A percentile compares a stretch with the other conserved stretches of the same genome.
These are phyloP conservation scores for Drosophila koepferae DNA, from an alignment of 2,888 invertebrate genomes.

Conservation along the genomic window DNA sequence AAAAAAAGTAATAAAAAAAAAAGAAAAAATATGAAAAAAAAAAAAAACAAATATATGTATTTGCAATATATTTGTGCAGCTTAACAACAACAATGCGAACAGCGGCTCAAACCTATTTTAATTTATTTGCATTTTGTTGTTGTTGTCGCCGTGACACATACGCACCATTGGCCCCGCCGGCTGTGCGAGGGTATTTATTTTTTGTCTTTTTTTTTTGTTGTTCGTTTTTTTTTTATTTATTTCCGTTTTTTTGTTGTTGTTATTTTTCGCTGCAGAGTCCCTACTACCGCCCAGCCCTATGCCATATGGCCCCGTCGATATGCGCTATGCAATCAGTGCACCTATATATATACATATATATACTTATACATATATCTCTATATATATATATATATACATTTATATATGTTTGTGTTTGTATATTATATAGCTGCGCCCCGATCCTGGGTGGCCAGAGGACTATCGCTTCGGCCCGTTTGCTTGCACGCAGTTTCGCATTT, in stretches of 20 bases:
- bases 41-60: conserved; percentile 57
- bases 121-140: conserved; percentile 62
- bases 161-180: conserved; percentile 72
- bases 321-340: conserved; percentile 70
- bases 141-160: conserved; percentile 70
- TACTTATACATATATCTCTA: conserved; percentile 14
- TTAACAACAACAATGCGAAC: conserved; percentile 53
- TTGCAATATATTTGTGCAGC: conserved; percentile 64
- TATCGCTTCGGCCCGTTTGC: conserved; percentile 78
- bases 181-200: conserved; percentile 57
- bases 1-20: conserved; percentile 41
- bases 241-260: conserved; percentile 14
- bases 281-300: conserved; percentile 15
- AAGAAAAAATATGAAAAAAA: conserved; percentile 17
- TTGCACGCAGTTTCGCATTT: conserved; percentile 76
- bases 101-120: conserved; percentile 64
- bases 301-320: conserved; percentile 27
- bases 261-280: conserved; percentile 11
- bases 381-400: not conserved
- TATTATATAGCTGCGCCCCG: conserved; percentile 42
- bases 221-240: conserved; percentile 9
- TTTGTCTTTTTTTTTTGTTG: conserved; percentile 22
- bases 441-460: conserved; percentile 67
- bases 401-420: conserved; percentile 14
- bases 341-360: conserved; percentile 48